Conservation (phyloP, 2,113 vertebrate species). For the Passer domesticus region DNA sequence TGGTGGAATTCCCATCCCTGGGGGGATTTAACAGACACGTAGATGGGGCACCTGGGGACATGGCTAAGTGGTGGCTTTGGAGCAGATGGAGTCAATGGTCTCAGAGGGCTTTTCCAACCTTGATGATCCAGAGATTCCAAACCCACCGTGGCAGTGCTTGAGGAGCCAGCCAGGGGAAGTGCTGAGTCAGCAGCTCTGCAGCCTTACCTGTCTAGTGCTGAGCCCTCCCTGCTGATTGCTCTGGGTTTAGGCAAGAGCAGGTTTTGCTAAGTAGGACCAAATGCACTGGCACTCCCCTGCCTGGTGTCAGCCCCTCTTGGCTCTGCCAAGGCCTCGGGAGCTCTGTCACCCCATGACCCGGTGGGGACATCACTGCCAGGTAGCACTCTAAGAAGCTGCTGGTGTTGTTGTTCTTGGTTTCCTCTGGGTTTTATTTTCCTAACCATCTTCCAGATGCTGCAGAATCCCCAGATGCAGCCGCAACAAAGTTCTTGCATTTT, state of each 20-base stretch:
- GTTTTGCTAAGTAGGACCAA: neutral
- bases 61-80: neutral
- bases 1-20: neutral
- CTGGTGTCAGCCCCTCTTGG: neutral
- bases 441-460: conserved; percentile 67
- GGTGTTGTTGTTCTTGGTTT: neutral
- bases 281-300: neutral
- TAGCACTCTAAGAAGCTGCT: conserved; percentile 22
- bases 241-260: neutral
- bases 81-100: neutral
- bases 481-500: conserved; percentile 63
- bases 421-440: neutral
- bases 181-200: neutral
- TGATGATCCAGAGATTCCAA: neutral
- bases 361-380: neutral
- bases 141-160: accelerated
- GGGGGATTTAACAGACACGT: accelerated
- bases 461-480: conserved; percentile 62
- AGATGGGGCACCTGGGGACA: neutral
- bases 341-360: accelerated
- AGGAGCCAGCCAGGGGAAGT: accelerated
- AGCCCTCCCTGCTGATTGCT: neutral
- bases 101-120: neutral
- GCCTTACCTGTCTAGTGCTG: neutral
- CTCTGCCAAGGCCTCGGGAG: neutral